Base-by-base conservation (phyloP, 2,888 invertebrate genomes). In the Tinea trinotella region DNA sequence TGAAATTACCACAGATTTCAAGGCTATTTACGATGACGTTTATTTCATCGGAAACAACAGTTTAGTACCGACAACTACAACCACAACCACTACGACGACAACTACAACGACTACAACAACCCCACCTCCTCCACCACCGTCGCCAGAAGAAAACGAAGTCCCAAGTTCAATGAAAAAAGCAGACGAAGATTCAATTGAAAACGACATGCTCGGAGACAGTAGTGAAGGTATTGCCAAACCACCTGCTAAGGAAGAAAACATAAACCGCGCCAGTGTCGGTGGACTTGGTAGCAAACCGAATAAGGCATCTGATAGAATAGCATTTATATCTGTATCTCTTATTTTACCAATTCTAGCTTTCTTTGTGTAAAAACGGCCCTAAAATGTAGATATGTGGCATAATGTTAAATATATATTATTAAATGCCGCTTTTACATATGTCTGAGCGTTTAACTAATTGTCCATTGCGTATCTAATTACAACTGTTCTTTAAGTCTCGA, bases 41-140 rank as follows among this genome's bases (percentile, higher is more conserved):
- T 96, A 93, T 71, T 95, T 90, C 76, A 73, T 93, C 46, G 87
- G 88, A 53, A 95, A 95, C 71, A 90, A 91, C 61, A 92, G 90
- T 12, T 74, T 92, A 36, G 93, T 95, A 15, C 95, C 95, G 1
- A 94, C 93, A 9, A 94, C 92, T 0, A 90, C 90, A 0, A 77
- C 76, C 0, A 80, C 88, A 1, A 90, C 89, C 0, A 89, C 89
- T 0, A 90, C 89, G 3, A 89, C 88, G 3, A 90, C 91, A 1
- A 89, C 89, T 10, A 87, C 88, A 5, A 89, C 88, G 1, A 88
- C 88, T 5, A 84, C 88, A 30, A 85, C 88, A 3, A 87, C 87
- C 52, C 71, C 79, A 20, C 53, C 55, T 35, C 85, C 85, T 49
- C 82, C 83, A 17, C 85, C 87, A 50, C 88, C 89, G 24, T 73